Base-by-base conservation (phyloP, 2,797 vertebrate genomes). In the Neosilurus mollespiculum region DNA sequence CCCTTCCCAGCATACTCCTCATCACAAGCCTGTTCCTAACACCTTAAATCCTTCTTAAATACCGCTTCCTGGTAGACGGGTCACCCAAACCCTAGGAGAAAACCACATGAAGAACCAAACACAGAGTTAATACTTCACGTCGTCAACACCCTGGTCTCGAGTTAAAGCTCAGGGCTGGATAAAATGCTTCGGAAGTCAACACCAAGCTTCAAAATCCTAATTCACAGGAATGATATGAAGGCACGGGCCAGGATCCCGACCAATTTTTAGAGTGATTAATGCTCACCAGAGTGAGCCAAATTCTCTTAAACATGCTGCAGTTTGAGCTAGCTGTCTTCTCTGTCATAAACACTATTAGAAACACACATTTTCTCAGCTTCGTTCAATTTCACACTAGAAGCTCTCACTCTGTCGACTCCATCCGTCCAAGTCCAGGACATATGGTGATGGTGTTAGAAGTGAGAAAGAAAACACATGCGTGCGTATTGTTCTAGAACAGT, bases 181-280 rank as follows among this genome's bases (percentile, higher is more conserved):
- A 62, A 83, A 69, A 79, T 30, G 67, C 64, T 80, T 84, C 70
- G 26, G 70, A 62, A 65, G 65, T 64, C 76, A 77, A 43, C 65
- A 73, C 77, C 37, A 24, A 81, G 66, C 37, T 80, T 85, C 43
- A 79, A 61, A 34, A 80, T 73, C 75, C 53, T 84, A 62, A 59
- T 82, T 80, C 59, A 77, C 9, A 4, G 54, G 51, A 24, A 71
- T 51, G 16, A 73, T 26, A 20, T 34, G 9, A 7, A 59, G 22
- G 30, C 18, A 14, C n/a, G 30, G 73, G 22, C 62, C 49, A 56
- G 66, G 51, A 81, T 73, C 30, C 81, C 43, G 83, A 79, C 61
- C 51, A 79, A 53, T 51, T 58, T 73, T 59, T 73, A 34, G 51
- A 58, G 59, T 66, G 78, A 67, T 43, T 61, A 26, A 37, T 37